Percentiles rank a stretch among this genome's conserved stretches.
These are phyloP conservation scores for Chloroceryle inda DNA, from an alignment of 2,797 vertebrate species.

Conservation along the genomic window DNA sequence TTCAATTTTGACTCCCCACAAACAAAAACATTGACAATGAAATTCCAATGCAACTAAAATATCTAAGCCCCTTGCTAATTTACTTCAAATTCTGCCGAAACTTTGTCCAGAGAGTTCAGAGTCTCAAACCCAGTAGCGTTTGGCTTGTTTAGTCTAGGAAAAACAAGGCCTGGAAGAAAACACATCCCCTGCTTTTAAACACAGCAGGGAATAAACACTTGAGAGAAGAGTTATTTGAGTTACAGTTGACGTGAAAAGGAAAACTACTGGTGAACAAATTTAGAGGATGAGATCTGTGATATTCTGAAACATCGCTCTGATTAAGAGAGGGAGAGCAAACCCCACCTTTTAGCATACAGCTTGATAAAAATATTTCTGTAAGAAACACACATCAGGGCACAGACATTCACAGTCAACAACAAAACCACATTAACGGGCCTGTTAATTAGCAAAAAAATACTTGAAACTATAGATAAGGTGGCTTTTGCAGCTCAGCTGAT, in stretches of 20 bases:
- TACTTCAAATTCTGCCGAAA: background rate
- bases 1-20: background rate
- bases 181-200: background rate
- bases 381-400: background rate
- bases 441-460: background rate
- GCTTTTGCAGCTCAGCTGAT: background rate
- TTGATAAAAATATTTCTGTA: background rate
- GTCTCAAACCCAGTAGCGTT: background rate
- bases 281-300: background rate
- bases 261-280: background rate
- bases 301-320: background rate
- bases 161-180: constrained; percentile 15
- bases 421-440: background rate
- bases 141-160: constrained; percentile 33
- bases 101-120: background rate
- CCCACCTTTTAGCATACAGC: background rate
- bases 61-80: background rate
- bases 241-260: background rate
- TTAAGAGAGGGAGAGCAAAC: background rate
- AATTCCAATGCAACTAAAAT: background rate
- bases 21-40: background rate
- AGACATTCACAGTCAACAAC: fast-evolving
- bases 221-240: background rate
- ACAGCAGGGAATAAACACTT: constrained; percentile 32
- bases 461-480: background rate